A percentile compares a stretch with the other conserved stretches of the same genome.
phyloP scores from a whole-genome alignment of 2,888 invertebrate species.

The Callimorpha dominula region DNA sequence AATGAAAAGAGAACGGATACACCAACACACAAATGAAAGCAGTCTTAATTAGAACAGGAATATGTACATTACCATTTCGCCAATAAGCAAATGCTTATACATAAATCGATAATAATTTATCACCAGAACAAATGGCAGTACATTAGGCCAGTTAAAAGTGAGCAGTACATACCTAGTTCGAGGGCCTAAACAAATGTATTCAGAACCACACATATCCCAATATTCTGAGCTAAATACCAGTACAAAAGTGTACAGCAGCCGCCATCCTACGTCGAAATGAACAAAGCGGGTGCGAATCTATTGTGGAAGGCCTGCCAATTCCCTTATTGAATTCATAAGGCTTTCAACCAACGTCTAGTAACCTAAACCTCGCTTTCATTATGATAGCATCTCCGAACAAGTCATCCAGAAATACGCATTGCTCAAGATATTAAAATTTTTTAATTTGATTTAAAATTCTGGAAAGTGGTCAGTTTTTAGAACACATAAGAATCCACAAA shows the following conservation, averaged over 20 bases:
- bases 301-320: slow-evolving; percentile 41
- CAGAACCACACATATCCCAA: slow-evolving; percentile 22
- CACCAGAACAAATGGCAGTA: not conserved
- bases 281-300: slow-evolving; percentile 37
- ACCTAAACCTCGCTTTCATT: slow-evolving; percentile 21
- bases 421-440: not conserved
- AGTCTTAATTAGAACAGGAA: no score
- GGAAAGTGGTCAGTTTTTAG: not conserved
- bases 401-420: not conserved
- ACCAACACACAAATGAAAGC: no score
- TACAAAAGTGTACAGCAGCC: slow-evolving; percentile 33
- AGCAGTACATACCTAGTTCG: not conserved
- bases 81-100: no score
- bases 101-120: not conserved
- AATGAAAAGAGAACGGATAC: no score
- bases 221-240: slow-evolving; percentile 29
- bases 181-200: slow-evolving; percentile 16
- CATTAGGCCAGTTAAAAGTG: not conserved
- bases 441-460: not conserved
- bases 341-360: slow-evolving; percentile 22
- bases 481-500: no score
- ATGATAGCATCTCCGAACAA: not conserved
- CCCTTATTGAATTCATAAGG: slow-evolving; percentile 43
- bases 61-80: no score
- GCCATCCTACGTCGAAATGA: slow-evolving; percentile 28